These are phyloP conservation scores for Cheumatopsyche charites DNA, from an alignment of 1,140 invertebrate genomes.

Conservation along the genomic window DNA sequence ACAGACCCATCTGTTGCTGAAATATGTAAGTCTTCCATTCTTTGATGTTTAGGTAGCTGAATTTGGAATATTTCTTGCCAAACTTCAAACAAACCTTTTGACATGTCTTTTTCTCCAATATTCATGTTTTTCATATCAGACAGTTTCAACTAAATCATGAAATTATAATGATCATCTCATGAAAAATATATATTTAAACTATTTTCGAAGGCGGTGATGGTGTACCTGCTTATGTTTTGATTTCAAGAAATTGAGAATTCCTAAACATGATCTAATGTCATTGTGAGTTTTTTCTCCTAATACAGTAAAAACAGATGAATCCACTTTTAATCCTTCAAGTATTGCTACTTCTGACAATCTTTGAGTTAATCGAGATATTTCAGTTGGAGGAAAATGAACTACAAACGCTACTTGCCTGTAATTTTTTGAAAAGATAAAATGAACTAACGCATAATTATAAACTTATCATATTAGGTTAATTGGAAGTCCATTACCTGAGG, in stretches of 20 bases:
- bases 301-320: constrained; percentile 71
- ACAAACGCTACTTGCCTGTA: constrained; percentile 74
- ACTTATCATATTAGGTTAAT: too few species aligned
- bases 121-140: constrained; percentile 71
- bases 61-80: constrained; percentile 85
- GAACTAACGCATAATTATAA: background rate
- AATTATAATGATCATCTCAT: constrained; percentile 1
- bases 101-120: constrained; percentile 85
- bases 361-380: constrained; percentile 67
- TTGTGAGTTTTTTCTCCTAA: constrained; percentile 83
- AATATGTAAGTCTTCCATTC: constrained; percentile 30
- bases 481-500: too few species aligned
- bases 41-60: constrained; percentile 50
- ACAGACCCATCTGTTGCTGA: constrained; percentile 19
- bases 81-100: constrained; percentile 83
- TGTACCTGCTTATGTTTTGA: constrained; percentile 44
- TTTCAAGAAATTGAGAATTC: constrained; percentile 80
- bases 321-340: constrained; percentile 73
- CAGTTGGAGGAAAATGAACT: constrained; percentile 74
- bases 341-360: constrained; percentile 72
- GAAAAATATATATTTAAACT: background rate
- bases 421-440: constrained; percentile 50
- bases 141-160: constrained; percentile 61
- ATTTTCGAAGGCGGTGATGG: too few species aligned
- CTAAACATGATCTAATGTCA: constrained; percentile 89